A percentile compares a stretch with the other conserved stretches of the same genome.
Evolutionary conservation across 2,113 vertebrate species (phyloP).

Genomic region (Eidolon helvum): DNA sequence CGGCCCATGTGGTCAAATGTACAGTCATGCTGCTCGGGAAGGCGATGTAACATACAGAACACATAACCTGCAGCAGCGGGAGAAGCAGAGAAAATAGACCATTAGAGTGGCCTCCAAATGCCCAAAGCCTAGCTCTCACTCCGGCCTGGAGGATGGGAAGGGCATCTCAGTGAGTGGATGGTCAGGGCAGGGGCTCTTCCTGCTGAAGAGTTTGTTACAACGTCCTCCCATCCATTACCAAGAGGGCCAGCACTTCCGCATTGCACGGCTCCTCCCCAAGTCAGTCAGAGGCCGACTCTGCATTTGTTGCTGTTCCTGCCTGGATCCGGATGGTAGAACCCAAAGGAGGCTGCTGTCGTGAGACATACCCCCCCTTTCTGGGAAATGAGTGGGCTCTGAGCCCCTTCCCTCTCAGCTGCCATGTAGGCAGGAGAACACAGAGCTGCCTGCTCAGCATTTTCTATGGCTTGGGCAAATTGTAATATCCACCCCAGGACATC

Average conservation of each 20-base stretch:
- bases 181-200: not conserved
- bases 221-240: fast-evolving
- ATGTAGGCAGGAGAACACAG: not conserved
- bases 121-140: not conserved
- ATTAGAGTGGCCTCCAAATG: not conserved
- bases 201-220: not conserved
- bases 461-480: not conserved
- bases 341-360: not conserved
- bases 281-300: not conserved
- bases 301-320: not conserved
- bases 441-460: not conserved
- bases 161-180: not conserved
- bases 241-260: fast-evolving
- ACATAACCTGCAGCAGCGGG: constrained; percentile 88
- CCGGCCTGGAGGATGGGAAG: not conserved
- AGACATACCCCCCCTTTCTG: not conserved
- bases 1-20: constrained; percentile 98
- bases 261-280: not conserved
- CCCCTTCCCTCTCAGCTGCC: not conserved
- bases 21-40: constrained; percentile 98
- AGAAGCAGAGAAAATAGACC: not conserved
- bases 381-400: not conserved
- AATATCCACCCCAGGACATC: not conserved
- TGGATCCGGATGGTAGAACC: no score
- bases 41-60: constrained; percentile 98